These are phyloP conservation scores for Ctenochaetus hawaiiensis DNA, from an alignment of 2,797 vertebrate species.

Conservation along the genomic window DNA sequence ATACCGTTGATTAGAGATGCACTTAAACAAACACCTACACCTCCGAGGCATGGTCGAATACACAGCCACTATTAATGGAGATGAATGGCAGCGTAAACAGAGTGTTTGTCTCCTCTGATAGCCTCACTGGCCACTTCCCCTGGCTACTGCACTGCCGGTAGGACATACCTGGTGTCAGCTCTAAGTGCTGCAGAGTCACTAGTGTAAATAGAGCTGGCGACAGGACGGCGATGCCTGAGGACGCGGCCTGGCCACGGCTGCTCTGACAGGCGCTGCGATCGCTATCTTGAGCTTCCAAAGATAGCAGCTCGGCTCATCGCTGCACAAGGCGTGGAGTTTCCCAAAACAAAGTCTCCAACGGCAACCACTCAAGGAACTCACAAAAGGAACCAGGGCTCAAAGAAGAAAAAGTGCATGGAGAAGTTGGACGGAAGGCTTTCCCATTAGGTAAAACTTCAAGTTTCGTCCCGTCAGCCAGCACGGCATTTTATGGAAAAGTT, in stretches of 20 bases:
- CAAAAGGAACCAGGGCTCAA: slow-evolving; percentile 49
- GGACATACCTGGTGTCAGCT: slow-evolving; percentile 87
- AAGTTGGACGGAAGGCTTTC: slow-evolving; percentile 1
- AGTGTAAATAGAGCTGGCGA: slow-evolving; percentile 89
- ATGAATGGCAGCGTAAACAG: slow-evolving; percentile 86
- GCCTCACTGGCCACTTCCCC: slow-evolving; percentile 79
- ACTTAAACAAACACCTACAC: slow-evolving; percentile 58
- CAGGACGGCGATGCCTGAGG: slow-evolving; percentile 87
- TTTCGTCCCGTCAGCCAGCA: neutral
- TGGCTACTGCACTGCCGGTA: slow-evolving; percentile 82
- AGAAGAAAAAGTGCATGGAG: slow-evolving; percentile 33
- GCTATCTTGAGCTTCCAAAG: slow-evolving; percentile 83
- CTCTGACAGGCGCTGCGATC: slow-evolving; percentile 80
- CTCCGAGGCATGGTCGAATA: slow-evolving; percentile 35
- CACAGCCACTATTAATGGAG: slow-evolving; percentile 82
- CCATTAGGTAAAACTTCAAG: neutral
- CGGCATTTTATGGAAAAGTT: neutral
- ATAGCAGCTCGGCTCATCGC: slow-evolving; percentile 77
- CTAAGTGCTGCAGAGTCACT: slow-evolving; percentile 85
- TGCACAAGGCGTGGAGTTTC: slow-evolving; percentile 69
- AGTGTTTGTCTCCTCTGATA: slow-evolving; percentile 81
- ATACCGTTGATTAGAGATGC: slow-evolving; percentile 22
- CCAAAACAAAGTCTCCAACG: slow-evolving; percentile 77
- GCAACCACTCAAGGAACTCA: slow-evolving; percentile 65
- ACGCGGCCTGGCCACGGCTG: slow-evolving; percentile 71